phyloP scores from a whole-genome alignment of 2,888 invertebrate genomes.

The Nesidiocoris tenuis region DNA sequence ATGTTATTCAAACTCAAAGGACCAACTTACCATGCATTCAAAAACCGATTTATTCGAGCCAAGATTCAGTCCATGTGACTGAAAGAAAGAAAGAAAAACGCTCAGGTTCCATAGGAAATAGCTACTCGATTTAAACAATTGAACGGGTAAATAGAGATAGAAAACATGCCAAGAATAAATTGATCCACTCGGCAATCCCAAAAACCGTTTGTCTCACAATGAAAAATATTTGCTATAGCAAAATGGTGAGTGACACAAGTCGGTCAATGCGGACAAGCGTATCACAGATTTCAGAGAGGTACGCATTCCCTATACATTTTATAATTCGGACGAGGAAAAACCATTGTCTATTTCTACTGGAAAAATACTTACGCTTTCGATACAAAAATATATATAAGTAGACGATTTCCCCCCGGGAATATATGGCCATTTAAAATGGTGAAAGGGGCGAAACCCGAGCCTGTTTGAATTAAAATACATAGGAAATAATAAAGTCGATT shows the following conservation, averaged over 20 bases:
- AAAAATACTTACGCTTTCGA: not conserved
- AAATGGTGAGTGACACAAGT: not conserved
- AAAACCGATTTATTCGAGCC: not conserved
- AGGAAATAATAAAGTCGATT: too few relatives aligned
- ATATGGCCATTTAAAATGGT: not conserved
- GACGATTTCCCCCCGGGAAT: not conserved
- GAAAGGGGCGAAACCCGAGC: not conserved
- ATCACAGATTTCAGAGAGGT: not conserved
- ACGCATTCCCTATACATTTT: not conserved
- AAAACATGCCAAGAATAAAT: too few relatives aligned
- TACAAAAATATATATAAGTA: not conserved
- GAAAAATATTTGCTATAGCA: too few relatives aligned
- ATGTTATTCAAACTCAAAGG: too few relatives aligned
- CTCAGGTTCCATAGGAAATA: too few relatives aligned
- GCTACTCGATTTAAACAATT: too few relatives aligned
- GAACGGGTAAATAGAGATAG: too few relatives aligned
- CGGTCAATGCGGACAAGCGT: not conserved
- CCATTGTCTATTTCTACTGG: not conserved
- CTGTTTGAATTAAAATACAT: not conserved
- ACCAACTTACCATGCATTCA: not conserved
- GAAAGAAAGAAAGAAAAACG: not conserved
- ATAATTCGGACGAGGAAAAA: not conserved
- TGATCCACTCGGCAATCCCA: too few relatives aligned
- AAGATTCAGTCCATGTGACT: not conserved
- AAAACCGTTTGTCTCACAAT: too few relatives aligned